These are phyloP conservation scores for Apus apus DNA, from an alignment of 2,113 vertebrate genomes.

Conservation along the genomic window DNA sequence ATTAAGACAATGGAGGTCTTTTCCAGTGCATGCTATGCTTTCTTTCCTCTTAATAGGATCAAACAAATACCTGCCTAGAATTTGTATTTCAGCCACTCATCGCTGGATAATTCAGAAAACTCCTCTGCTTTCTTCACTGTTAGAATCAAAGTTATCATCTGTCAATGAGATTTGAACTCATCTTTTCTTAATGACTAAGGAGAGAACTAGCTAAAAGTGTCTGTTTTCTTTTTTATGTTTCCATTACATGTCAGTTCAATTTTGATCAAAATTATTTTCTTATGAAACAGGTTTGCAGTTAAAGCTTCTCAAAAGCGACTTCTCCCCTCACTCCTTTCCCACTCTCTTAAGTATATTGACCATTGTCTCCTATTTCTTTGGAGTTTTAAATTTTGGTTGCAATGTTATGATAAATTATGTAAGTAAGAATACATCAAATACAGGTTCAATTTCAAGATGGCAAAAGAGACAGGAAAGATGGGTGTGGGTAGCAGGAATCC, in stretches of 20 bases:
- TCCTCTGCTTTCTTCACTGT: background rate
- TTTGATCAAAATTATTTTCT: background rate
- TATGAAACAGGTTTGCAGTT: background rate
- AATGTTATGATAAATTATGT: background rate
- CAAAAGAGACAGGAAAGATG: background rate
- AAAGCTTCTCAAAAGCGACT: background rate
- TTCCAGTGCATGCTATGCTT: background rate
- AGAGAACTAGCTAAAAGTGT: background rate
- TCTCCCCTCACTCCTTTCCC: rapidly evolving
- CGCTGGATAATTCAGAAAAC: background rate
- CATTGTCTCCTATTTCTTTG: background rate
- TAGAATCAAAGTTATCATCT: background rate
- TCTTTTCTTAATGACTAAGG: background rate
- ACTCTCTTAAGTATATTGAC: background rate
- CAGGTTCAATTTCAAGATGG: background rate
- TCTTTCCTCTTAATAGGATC: background rate
- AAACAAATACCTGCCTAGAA: background rate
- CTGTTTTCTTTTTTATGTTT: background rate
- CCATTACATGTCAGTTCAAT: background rate
- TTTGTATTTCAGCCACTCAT: background rate
- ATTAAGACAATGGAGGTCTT: background rate
- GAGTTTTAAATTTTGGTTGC: background rate
- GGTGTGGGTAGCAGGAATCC: rapidly evolving
- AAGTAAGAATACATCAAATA: background rate
- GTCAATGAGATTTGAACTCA: background rate